A percentile compares a stretch with the other conserved stretches of the same genome.
Evolutionary conservation across 2,888 invertebrate species (phyloP).

Genomic region (Azorinus chamasolen): DNA sequence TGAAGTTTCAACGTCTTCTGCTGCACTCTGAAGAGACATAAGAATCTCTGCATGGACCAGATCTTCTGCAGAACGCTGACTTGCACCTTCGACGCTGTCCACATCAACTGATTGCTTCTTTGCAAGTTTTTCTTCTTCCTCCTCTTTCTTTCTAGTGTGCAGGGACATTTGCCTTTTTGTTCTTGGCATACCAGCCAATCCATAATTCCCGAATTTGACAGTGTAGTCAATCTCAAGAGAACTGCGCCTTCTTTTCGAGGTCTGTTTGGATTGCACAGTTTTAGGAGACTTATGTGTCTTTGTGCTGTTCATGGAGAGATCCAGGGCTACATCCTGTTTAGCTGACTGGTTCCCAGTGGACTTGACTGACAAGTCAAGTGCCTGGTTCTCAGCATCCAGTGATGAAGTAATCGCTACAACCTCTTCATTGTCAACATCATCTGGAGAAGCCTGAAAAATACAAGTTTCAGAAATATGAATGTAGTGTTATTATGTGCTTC

Average conservation of each 20-base stretch:
- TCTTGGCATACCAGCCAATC: constrained; percentile 45
- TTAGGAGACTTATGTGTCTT: constrained; percentile 18
- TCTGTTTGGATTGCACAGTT: constrained; percentile 14
- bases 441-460: too few relatives aligned
- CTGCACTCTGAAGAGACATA: constrained; percentile 48
- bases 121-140: constrained; percentile 41
- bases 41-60: constrained; percentile 64
- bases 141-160: constrained; percentile 46
- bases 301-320: constrained; percentile 37
- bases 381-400: constrained; percentile 31
- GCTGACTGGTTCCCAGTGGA: background rate
- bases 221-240: constrained; percentile 48
- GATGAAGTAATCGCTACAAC: background rate
- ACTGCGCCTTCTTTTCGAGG: constrained; percentile 25
- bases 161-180: constrained; percentile 55
- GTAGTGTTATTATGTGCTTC: too few relatives aligned
- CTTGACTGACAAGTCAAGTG: constrained; percentile 49
- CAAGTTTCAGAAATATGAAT: too few relatives aligned
- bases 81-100: constrained; percentile 23
- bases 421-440: too few relatives aligned
- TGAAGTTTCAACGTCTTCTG: constrained; percentile 36
- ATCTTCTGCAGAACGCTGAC: constrained; percentile 60
- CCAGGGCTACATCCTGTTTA: constrained; percentile 43
- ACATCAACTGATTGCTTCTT: constrained; percentile 5
- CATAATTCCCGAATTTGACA: constrained; percentile 56